A percentile compares a stretch with the other conserved stretches of the same genome.
phyloP scores from a whole-genome alignment of 2,888 invertebrate genomes.

The Eilema depressum region DNA sequence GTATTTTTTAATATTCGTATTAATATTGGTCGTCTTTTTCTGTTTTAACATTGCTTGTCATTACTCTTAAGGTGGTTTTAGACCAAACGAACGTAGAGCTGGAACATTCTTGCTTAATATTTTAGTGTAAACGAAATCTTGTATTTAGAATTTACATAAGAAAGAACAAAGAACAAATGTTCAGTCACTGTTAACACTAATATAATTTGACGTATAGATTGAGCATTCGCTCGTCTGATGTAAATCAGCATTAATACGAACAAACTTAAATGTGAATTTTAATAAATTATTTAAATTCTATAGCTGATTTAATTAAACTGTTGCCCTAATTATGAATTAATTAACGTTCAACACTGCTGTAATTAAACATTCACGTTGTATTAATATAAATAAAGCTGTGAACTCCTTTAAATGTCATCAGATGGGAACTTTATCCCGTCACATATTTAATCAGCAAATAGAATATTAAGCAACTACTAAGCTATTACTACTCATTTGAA shows the following conservation, averaged over 20 bases:
- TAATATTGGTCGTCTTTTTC: neutral
- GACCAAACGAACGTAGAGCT: too few relatives aligned
- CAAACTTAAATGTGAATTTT: neutral
- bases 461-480: neutral
- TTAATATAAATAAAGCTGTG: constrained; percentile 15
- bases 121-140: too few relatives aligned
- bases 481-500: constrained; percentile 3
- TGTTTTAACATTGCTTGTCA: neutral
- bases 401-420: constrained; percentile 20
- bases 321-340: neutral
- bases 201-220: too few relatives aligned
- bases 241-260: too few relatives aligned
- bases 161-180: too few relatives aligned
- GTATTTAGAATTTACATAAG: too few relatives aligned
- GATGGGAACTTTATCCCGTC: neutral
- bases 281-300: too few relatives aligned
- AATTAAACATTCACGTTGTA: constrained; percentile 12
- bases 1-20: too few relatives aligned
- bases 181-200: too few relatives aligned
- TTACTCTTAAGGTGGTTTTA: too few relatives aligned
- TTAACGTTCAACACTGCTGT: neutral
- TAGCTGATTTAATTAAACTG: neutral
- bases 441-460: constrained; percentile 20
- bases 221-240: too few relatives aligned
- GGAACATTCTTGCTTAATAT: too few relatives aligned